These are phyloP conservation scores for Epistrophe eligans DNA, from an alignment of 2,888 invertebrate genomes.

Conservation along the genomic window DNA sequence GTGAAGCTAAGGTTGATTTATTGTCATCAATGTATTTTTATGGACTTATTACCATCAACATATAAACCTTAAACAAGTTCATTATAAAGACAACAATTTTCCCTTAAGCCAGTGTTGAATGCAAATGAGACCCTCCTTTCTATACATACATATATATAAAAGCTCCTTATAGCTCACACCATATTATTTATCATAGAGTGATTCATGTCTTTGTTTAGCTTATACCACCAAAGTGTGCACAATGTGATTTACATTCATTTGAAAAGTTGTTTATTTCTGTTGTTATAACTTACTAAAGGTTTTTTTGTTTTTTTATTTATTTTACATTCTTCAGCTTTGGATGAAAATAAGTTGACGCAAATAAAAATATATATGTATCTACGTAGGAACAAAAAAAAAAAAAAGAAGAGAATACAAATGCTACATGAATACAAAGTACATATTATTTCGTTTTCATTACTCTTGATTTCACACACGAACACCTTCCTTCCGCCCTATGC, in stretches of 20 bases:
- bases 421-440: conserved; percentile 56
- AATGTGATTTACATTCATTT: conserved; percentile 29
- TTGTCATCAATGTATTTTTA: not conserved
- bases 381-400: too few relatives aligned
- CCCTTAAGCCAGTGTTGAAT: not conserved
- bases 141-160: not conserved
- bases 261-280: conserved; percentile 26
- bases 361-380: conserved; percentile 64
- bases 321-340: not conserved
- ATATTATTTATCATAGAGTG: not conserved
- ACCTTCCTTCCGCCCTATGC: conserved; percentile 45
- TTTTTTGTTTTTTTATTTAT: not conserved
- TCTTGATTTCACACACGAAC: conserved; percentile 63
- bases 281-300: conserved; percentile 21
- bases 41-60: not conserved
- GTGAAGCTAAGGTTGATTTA: too few relatives aligned
- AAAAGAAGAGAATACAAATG: conserved; percentile 17
- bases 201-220: not conserved
- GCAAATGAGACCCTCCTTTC: not conserved
- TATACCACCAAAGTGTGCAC: not conserved
- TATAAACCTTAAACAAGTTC: not conserved
- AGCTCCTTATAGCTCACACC: not conserved
- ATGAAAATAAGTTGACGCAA: conserved; percentile 49
- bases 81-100: not conserved
- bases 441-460: conserved; percentile 54